Evolutionary conservation across 2,113 vertebrate species (phyloP).

Genomic region (Thalassarche chlororhynchos): DNA sequence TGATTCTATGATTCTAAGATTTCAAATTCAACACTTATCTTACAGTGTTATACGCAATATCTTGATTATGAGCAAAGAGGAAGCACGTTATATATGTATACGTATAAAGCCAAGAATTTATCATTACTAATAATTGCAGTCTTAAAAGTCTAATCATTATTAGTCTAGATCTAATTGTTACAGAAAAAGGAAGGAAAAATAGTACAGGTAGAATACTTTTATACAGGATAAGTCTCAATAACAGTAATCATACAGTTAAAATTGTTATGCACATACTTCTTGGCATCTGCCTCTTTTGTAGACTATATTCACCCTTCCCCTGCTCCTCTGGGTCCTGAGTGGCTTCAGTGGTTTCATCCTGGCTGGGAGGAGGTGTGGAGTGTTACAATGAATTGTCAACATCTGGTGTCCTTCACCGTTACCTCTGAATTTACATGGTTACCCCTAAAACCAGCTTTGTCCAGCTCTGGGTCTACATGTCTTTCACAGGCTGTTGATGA

Average conservation of each 20-base stretch:
- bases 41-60: neutral
- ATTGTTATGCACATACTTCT: neutral
- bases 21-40: neutral
- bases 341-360: neutral
- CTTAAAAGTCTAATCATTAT: neutral
- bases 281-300: neutral
- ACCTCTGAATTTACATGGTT: neutral
- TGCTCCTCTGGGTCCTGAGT: neutral
- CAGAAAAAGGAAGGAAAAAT: neutral
- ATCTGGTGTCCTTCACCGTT: neutral
- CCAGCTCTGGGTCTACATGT: neutral
- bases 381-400: neutral
- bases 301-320: neutral
- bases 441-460: neutral
- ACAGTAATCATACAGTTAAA: neutral
- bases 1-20: no score
- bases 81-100: neutral
- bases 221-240: neutral
- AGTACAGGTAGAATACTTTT: neutral
- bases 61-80: neutral
- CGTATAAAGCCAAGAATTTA: neutral
- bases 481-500: neutral
- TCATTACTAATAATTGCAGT: neutral
- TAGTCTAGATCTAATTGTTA: neutral
- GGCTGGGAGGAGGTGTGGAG: rapidly evolving